Percentiles rank a stretch among this genome's conserved stretches.
phyloP scores from a whole-genome alignment of 2,113 vertebrate genomes.

The Sorex araneus region DNA sequence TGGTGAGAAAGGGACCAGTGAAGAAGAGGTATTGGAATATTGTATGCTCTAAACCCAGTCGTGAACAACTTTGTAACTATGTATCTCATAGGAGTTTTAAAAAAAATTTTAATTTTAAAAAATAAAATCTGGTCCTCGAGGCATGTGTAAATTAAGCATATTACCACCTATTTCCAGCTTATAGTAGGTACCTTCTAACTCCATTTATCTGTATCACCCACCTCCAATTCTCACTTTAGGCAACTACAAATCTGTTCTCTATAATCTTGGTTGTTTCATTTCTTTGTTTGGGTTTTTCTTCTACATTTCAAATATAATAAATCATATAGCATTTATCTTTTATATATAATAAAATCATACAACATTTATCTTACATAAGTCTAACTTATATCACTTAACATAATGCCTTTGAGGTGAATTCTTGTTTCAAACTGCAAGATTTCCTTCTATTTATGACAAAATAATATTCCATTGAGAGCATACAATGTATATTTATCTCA shows the following conservation, averaged over 20 bases:
- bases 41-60: no score
- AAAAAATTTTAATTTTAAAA: no score
- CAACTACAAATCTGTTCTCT: background rate
- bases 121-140: no score
- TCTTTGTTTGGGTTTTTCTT: background rate
- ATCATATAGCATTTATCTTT: no score
- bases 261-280: background rate
- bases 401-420: background rate
- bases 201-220: background rate
- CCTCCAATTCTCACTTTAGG: background rate
- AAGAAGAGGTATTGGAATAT: no score
- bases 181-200: background rate
- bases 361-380: background rate
- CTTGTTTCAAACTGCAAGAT: background rate
- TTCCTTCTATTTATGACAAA: background rate
- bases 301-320: background rate
- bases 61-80: no score
- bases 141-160: no score
- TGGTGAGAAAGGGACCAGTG: no score
- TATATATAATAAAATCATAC: no score
- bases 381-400: background rate
- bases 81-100: no score
- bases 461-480: background rate
- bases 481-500: background rate
- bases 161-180: no score